Evolutionary conservation across 35 echinoderm and acorn worm genomes (phyloP), one percentile per base, ranked within the genome.

Genomic region (Diadema setosum): DNA sequence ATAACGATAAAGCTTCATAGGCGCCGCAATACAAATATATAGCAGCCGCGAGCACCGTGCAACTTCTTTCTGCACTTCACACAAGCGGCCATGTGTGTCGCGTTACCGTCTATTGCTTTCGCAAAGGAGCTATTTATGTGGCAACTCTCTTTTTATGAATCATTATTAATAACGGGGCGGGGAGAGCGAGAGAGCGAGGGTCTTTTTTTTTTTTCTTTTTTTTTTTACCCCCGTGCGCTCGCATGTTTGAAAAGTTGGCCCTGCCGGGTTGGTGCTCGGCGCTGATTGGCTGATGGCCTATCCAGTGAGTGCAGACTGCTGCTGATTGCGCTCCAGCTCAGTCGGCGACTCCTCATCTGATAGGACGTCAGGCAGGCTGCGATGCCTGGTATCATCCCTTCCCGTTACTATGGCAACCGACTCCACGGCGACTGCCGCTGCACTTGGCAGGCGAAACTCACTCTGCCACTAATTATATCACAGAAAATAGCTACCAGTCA

Each of bases 401-500:
- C 35, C 11, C 73, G 73, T 78, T 78, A 42, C 73, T n/a, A 78
- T 78, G 40, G 44, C 73, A 78, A 78, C 73, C 73, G 73, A 78
- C 73, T 78, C 73, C 33, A 43, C 73, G 73, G 73, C 73, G 73
- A 78, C 73, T 78, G 73, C 44, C 21, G 14, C 44, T 78, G 73
- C 73, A 78, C 73, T 78, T 78, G 73, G 73, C 73, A 78, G n/a
- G 35, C 73, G 73, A 78, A 78, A 78, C 73, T 43, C 73, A 78
- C 73, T 78, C 73, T 41, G 33, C 73, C 44, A 44, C 73, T 78
- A 78, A 78, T 78, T 78, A 78, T 78, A 78, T 78, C 73, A 44
- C 73, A 78, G 33, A 78, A 78, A 78, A 78, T 78, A 78, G 73
- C 73, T 78, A 78, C 73, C 73, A 78, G 73, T 78, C 73, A 78